Conservation (phyloP, 2,888 invertebrate species). For the Phorcus lineatus region DNA sequence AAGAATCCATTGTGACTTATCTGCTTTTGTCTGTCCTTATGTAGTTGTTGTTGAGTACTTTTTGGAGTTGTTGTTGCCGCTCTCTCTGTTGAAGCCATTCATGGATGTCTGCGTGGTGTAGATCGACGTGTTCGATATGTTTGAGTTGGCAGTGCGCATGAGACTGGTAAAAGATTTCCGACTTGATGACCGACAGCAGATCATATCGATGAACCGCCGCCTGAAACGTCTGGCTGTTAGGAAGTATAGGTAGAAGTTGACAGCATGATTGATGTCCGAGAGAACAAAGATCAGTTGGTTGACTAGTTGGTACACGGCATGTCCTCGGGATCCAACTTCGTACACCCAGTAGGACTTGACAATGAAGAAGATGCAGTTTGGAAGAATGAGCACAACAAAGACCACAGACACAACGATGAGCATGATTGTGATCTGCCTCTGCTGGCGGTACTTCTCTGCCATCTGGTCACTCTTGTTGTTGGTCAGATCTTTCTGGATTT, state of each 20-base stretch:
- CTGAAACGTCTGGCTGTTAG: constrained; percentile 57
- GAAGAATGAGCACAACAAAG: constrained; percentile 59
- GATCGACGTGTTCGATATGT: constrained; percentile 28
- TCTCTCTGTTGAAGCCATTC: background rate
- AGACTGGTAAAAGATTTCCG: constrained; percentile 15
- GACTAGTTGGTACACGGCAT: constrained; percentile 49
- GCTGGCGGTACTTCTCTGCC: constrained; percentile 54
- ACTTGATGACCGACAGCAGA: background rate
- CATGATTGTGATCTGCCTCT: constrained; percentile 65
- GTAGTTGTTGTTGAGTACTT: background rate
- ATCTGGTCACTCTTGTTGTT: constrained; percentile 46
- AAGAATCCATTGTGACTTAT: too few species aligned
- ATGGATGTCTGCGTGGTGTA: constrained; percentile 20
- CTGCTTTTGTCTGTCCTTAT: background rate
- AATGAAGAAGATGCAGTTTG: constrained; percentile 62
- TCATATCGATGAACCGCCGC: constrained; percentile 37
- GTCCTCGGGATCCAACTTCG: constrained; percentile 37
- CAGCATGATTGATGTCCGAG: constrained; percentile 57
- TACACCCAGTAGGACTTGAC: constrained; percentile 52
- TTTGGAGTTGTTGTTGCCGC: background rate
- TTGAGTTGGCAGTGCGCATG: constrained; percentile 29
- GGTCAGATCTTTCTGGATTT: constrained; percentile 43
- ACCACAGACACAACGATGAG: constrained; percentile 57
- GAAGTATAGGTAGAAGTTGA: constrained; percentile 65
- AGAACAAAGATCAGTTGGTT: constrained; percentile 50